A percentile compares a stretch with the other conserved stretches of the same genome.
Conservation (phyloP, 2,888 invertebrate genomes). For the Tenthredo notha region DNA sequence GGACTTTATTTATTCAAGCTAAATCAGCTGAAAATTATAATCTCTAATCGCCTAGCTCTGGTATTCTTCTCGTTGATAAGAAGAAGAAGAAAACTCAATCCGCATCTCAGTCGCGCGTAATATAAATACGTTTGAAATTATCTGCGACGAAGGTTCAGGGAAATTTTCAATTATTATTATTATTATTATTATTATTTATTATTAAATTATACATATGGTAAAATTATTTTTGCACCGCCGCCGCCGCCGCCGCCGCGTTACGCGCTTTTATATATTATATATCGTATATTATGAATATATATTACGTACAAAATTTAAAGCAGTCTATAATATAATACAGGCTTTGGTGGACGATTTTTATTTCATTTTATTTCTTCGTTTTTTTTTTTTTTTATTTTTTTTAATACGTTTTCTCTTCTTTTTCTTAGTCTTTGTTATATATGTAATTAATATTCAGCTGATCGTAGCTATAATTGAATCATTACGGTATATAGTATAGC, state of each 20-base stretch:
- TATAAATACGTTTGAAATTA: background rate
- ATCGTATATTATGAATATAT: conserved; percentile 31
- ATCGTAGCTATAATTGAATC: background rate
- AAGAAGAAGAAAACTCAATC: too few species aligned
- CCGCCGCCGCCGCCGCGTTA: background rate
- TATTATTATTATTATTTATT: background rate
- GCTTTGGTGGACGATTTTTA: conserved; percentile 46
- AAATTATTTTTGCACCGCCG: background rate
- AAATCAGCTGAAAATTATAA: too few species aligned
- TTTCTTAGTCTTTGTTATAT: background rate
- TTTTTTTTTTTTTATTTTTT: background rate
- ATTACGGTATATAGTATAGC: background rate
- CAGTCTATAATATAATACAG: conserved; percentile 46
- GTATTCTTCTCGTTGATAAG: too few species aligned
- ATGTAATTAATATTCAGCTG: background rate
- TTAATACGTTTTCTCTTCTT: background rate
- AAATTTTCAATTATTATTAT: background rate
- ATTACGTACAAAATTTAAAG: conserved; percentile 50
- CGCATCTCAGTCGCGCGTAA: too few species aligned
- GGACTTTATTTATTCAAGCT: too few species aligned
- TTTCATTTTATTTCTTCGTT: background rate
- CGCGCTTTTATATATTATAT: conserved; percentile 1
- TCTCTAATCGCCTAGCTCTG: too few species aligned
- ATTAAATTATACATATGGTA: background rate
- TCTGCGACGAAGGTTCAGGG: conserved; percentile 45